Evolutionary conservation across 2,888 invertebrate species (phyloP).

Genomic region (Spatulosminthurus flaviceps): DNA sequence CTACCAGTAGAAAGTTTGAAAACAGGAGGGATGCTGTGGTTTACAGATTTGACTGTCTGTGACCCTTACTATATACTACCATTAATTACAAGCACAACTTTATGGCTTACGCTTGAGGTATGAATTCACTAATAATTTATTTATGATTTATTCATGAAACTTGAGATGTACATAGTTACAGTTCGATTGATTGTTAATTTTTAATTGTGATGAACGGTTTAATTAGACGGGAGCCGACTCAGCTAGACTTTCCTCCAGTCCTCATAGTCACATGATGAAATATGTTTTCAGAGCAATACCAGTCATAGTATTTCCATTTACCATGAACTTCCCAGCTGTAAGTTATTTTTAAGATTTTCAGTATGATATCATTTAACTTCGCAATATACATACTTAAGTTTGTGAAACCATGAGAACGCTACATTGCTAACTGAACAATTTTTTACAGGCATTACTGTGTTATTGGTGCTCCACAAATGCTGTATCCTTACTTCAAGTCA

Average conservation of each 20-base stretch:
- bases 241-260: conserved; percentile 68
- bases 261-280: conserved; percentile 72
- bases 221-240: conserved; percentile 78
- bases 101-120: conserved; percentile 83
- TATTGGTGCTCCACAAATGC: conserved; percentile 92
- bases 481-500: conserved; percentile 83
- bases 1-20: conserved; percentile 90
- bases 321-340: conserved; percentile 84
- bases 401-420: no score
- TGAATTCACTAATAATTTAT: neutral
- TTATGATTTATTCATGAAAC: no score
- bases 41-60: conserved; percentile 86
- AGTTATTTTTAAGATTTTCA: conserved; percentile 65
- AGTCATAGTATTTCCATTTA: conserved; percentile 82
- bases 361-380: no score
- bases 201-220: neutral
- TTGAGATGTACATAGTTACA: no score
- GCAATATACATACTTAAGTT: no score
- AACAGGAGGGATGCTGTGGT: conserved; percentile 91
- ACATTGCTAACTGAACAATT: neutral
- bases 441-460: conserved; percentile 77
- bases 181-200: conserved; percentile 11
- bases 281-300: conserved; percentile 81
- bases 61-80: conserved; percentile 92
- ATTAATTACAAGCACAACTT: conserved; percentile 81